Conservation (phyloP, 2,888 invertebrate species). For the Steinernema hermaphroditum region DNA sequence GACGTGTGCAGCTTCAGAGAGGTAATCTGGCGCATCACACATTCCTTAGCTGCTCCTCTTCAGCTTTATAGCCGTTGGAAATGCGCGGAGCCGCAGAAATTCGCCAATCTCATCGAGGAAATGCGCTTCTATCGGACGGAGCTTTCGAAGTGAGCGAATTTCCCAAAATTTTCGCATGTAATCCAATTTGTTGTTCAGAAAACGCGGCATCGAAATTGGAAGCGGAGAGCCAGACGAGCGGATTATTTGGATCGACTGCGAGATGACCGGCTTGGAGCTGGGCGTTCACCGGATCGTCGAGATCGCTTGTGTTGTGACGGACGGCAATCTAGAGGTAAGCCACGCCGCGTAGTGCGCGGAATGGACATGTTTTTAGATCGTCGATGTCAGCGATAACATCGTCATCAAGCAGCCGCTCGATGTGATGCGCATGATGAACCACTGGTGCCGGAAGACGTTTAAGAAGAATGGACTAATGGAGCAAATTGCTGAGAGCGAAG, state of each 20-base stretch:
- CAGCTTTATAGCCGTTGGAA: background rate
- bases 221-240: background rate
- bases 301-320: slow-evolving; percentile 82
- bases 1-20: slow-evolving; percentile 19
- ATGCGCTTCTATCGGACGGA: background rate
- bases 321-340: slow-evolving; percentile 30
- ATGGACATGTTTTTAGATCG: slow-evolving; percentile 64
- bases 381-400: slow-evolving; percentile 68
- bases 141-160: background rate
- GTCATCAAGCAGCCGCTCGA: slow-evolving; percentile 78
- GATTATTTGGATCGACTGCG: slow-evolving; percentile 31
- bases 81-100: background rate
- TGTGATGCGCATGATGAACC: slow-evolving; percentile 77
- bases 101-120: background rate
- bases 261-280: slow-evolving; percentile 83
- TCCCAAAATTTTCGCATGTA: background rate
- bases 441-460: slow-evolving; percentile 82
- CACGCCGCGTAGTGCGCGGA: slow-evolving; percentile 73
- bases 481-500: slow-evolving; percentile 75
- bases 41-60: background rate
- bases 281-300: slow-evolving; percentile 80
- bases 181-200: background rate
- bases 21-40: background rate
- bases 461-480: slow-evolving; percentile 80
- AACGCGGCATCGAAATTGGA: background rate